Percentiles rank a stretch among this genome's conserved stretches.
Conservation (phyloP, 2,113 vertebrate genomes). For the Condylura cristata region DNA sequence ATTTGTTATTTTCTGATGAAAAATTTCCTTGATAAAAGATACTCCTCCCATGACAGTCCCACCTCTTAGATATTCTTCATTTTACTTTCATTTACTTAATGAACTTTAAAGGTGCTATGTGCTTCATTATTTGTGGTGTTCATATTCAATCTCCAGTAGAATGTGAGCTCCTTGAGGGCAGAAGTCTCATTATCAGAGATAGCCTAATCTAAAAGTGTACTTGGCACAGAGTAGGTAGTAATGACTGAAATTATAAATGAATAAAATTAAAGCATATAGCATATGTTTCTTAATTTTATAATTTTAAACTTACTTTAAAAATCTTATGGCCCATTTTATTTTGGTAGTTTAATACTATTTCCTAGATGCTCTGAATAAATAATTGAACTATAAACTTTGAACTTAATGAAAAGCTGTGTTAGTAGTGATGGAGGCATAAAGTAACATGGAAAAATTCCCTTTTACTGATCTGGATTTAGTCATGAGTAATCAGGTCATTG, state of each 20-base stretch:
- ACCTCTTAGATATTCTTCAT: background rate
- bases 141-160: background rate
- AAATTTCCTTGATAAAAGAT: background rate
- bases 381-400: background rate
- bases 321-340: background rate
- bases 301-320: background rate
- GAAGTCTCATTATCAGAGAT: background rate
- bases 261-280: background rate
- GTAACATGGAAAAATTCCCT: background rate
- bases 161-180: background rate
- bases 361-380: background rate
- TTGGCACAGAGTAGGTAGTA: background rate
- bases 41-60: fast-evolving
- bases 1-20: background rate
- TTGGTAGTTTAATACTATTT: background rate
- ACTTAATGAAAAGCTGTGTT: background rate
- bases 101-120: background rate
- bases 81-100: background rate
- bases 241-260: background rate
- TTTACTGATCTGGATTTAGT: background rate
- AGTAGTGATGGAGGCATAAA: background rate
- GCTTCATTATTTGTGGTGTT: background rate
- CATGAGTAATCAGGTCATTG: background rate
- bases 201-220: background rate
- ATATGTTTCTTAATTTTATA: background rate